These are phyloP conservation scores for Trachymyrmex septentrionalis DNA, from an alignment of 1,140 invertebrate genomes.

Conservation along the genomic window DNA sequence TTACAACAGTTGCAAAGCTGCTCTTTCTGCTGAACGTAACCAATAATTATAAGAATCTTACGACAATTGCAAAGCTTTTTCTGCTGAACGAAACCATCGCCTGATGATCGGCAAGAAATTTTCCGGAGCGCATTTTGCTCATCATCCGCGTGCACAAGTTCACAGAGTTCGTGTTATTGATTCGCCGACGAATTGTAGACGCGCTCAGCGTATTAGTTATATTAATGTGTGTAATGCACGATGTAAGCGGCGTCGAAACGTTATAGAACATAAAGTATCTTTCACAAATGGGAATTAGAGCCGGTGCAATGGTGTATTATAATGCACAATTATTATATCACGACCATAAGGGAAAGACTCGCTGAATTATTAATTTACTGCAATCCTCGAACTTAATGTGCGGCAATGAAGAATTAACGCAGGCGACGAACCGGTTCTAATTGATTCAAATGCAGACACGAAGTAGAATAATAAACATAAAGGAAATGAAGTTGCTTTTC, in stretches of 20 bases:
- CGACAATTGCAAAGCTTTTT: no score
- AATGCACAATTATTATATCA: constrained; percentile 12
- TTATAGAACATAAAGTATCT: not conserved
- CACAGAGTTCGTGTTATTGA: constrained; percentile 38
- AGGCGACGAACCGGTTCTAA: not conserved
- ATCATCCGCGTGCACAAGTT: not conserved
- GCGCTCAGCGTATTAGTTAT: constrained; percentile 33
- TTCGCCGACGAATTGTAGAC: constrained; percentile 42
- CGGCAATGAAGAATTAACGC: not conserved
- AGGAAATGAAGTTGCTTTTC: not conserved
- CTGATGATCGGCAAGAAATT: not conserved
- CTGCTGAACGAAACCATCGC: not conserved
- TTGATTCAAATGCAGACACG: not conserved
- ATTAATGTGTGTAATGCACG: constrained; percentile 26
- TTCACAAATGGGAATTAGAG: not conserved
- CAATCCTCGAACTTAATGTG: not conserved
- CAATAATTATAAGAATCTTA: no score
- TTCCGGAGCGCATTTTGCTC: not conserved
- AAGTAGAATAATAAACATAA: not conserved
- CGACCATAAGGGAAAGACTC: not conserved
- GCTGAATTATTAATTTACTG: constrained; percentile 28
- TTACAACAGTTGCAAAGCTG: no score
- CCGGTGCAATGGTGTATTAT: not conserved
- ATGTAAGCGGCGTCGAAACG: not conserved
- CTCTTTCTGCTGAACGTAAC: no score